A percentile compares a stretch with the other conserved stretches of the same genome.
These are phyloP conservation scores for Pseudopipra pipra DNA, from an alignment of 2,113 vertebrate genomes.

Conservation along the genomic window DNA sequence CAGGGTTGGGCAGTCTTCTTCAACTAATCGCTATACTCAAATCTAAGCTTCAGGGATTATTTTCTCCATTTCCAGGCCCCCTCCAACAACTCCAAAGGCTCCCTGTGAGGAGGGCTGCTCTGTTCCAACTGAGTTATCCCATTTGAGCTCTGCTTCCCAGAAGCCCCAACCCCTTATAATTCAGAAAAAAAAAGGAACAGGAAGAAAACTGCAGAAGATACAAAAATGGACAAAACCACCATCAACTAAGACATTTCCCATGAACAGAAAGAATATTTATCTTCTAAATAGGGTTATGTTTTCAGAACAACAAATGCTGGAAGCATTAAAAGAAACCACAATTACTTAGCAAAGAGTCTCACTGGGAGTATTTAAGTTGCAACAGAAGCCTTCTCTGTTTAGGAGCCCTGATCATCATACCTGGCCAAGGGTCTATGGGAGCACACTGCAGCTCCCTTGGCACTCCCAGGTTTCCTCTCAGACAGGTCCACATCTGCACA, in stretches of 20 bases:
- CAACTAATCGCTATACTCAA: not conserved
- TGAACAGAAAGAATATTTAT: not conserved
- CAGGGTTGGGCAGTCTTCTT: not conserved
- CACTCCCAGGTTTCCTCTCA: not conserved
- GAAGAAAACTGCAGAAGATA: not conserved
- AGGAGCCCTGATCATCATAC: not conserved
- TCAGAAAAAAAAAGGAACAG: not conserved
- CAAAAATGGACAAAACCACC: not conserved
- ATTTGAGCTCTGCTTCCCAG: not conserved
- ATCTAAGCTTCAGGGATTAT: not conserved
- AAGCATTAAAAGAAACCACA: not conserved
- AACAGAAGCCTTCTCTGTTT: not conserved
- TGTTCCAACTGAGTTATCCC: not conserved
- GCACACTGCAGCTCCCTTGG: accelerated
- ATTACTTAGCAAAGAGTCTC: not conserved
- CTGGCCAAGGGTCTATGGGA: not conserved
- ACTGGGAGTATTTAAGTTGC: not conserved
- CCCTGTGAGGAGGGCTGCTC: not conserved
- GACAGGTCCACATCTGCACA: not conserved
- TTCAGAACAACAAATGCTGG: not conserved
- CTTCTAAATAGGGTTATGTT: not conserved
- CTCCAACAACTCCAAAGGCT: not conserved
- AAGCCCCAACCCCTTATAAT: not conserved
- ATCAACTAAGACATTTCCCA: not conserved
- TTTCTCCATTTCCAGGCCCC: not conserved